Evolutionary conservation across 2,113 vertebrate genomes (phyloP).

Genomic region (Brachyhypopomus gauderio): DNA sequence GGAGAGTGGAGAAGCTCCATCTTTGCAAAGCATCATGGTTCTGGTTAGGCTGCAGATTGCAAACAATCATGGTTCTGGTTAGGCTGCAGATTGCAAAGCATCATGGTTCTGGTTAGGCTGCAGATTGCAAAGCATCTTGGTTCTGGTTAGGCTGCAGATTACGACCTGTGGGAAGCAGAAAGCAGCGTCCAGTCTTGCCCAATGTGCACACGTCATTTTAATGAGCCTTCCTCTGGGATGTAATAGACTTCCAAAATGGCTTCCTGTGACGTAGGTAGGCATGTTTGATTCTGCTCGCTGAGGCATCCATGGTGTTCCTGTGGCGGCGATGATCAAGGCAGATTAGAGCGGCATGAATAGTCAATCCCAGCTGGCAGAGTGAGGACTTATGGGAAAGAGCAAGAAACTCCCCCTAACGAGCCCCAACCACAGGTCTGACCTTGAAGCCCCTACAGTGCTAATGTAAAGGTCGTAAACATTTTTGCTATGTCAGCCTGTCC

Average conservation of each 20-base stretch:
- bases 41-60: constrained; percentile 32
- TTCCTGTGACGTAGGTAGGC: constrained; percentile 51
- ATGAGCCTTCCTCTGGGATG: constrained; percentile 47
- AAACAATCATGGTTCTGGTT: no score
- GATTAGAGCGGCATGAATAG: constrained; percentile 49
- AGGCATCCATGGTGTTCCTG: constrained; percentile 51
- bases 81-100: background rate
- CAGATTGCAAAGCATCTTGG: constrained; percentile 20
- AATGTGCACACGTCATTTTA: constrained; percentile 47
- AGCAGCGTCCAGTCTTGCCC: constrained; percentile 13
- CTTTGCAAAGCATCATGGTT: constrained; percentile 34
- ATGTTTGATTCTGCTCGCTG: constrained; percentile 55
- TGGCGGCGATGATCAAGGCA: constrained; percentile 50
- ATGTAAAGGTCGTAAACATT: constrained; percentile 37
- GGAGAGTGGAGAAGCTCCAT: constrained; percentile 37
- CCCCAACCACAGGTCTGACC: constrained; percentile 41
- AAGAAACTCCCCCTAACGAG: constrained; percentile 35
- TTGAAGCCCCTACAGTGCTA: constrained; percentile 36
- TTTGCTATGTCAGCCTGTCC: constrained; percentile 5
- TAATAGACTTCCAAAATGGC: constrained; percentile 51
- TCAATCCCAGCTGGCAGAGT: constrained; percentile 49
- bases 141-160: constrained; percentile 41
- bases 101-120: constrained; percentile 40
- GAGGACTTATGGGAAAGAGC: constrained; percentile 31
- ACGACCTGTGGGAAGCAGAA: constrained; percentile 22